These are phyloP conservation scores for Slavum lentiscoides DNA, from an alignment of 2,888 invertebrate species.

Conservation along the genomic window DNA sequence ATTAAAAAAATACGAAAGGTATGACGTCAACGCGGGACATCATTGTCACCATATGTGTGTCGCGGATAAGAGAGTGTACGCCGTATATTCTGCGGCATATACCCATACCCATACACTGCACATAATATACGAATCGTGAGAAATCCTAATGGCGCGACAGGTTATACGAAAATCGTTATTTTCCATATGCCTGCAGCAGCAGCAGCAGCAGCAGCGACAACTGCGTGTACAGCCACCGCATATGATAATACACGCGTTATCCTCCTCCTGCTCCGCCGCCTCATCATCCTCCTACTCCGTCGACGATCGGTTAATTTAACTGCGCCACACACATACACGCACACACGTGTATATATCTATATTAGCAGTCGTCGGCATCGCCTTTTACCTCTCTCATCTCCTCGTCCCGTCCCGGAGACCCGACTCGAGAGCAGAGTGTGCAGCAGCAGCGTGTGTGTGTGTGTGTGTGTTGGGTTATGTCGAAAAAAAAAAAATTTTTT, in stretches of 20 bases:
- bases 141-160: slow-evolving; percentile 50
- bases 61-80: background rate
- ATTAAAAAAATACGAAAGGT: slow-evolving; percentile 44
- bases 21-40: slow-evolving; percentile 44
- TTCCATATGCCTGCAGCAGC: slow-evolving; percentile 26
- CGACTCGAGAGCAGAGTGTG: background rate
- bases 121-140: slow-evolving; percentile 31
- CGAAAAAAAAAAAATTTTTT: background rate
- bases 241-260: slow-evolving; percentile 1
- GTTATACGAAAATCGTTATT: slow-evolving; percentile 50
- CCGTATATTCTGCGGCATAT: background rate
- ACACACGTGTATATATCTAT: background rate
- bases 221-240: background rate
- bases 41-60: slow-evolving; percentile 45
- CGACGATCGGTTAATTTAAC: slow-evolving; percentile 49
- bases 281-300: background rate
- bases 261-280: background rate
- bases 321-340: slow-evolving; percentile 14
- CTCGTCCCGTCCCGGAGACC: background rate
- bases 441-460: background rate
- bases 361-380: slow-evolving; percentile 31
- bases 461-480: background rate
- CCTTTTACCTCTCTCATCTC: slow-evolving; percentile 5
- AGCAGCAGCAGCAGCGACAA: no score
- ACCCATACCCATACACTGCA: no score